These are phyloP conservation scores for Synanthedon andrenaeformis DNA, from an alignment of 2,888 invertebrate species.

Conservation along the genomic window DNA sequence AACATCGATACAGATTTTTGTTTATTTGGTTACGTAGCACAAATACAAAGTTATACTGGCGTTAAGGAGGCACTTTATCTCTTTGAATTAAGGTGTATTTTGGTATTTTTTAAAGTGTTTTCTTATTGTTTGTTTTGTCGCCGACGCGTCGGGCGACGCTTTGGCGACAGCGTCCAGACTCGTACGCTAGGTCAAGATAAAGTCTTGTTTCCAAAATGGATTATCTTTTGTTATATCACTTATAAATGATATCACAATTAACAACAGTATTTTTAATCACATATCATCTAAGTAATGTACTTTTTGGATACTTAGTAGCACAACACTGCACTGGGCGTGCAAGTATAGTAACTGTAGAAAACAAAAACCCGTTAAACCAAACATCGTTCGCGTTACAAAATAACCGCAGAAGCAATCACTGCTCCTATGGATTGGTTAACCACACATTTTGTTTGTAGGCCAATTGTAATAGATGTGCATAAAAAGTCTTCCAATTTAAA, in stretches of 20 bases:
- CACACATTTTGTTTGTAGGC: too few species aligned
- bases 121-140: background rate
- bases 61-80: background rate
- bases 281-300: too few species aligned
- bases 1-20: too few species aligned
- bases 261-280: too few species aligned
- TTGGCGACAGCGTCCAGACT: constrained; percentile 6
- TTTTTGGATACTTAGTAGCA: too few species aligned
- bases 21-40: background rate
- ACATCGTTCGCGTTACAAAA: background rate
- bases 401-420: background rate
- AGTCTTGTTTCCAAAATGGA: background rate
- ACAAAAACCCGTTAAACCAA: constrained; percentile 10
- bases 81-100: background rate
- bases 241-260: too few species aligned
- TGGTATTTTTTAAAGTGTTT: background rate
- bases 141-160: constrained; percentile 4
- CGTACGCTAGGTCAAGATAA: constrained; percentile 5
- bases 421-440: too few species aligned
- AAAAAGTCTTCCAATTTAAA: too few species aligned
- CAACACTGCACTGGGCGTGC: too few species aligned
- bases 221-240: too few species aligned
- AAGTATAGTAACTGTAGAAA: constrained; percentile 6
- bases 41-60: background rate
- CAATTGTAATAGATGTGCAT: too few species aligned